Conservation (phyloP, 2,797 vertebrate genomes). For the Pempheris klunzingeri region DNA sequence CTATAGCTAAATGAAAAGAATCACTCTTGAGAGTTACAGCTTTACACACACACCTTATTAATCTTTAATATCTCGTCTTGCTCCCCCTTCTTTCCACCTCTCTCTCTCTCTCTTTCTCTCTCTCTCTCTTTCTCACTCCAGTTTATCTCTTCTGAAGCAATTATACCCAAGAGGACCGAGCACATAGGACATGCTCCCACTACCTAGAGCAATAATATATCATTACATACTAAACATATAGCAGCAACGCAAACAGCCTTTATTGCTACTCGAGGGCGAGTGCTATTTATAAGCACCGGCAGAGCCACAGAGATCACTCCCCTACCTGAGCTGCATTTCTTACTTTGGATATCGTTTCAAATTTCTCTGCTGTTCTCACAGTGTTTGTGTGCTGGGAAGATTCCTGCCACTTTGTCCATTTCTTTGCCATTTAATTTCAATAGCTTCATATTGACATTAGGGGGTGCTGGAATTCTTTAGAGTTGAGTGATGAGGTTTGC, state of each 20-base stretch:
- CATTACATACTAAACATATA: conserved; percentile 82
- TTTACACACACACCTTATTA: conserved; percentile 75
- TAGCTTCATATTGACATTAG: conserved; percentile 82
- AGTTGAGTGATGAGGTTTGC: conserved; percentile 59
- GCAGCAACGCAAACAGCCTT: conserved; percentile 80
- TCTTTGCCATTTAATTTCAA: conserved; percentile 51
- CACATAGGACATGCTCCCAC: conserved; percentile 77
- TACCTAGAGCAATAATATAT: conserved; percentile 83
- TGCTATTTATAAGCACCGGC: conserved; percentile 73
- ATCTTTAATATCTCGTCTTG: conserved; percentile 78
- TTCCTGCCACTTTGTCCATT: conserved; percentile 47
- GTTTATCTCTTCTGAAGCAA: conserved; percentile 79
- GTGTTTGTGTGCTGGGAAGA: conserved; percentile 20
- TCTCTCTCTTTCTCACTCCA: conserved; percentile 34
- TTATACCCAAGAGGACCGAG: conserved; percentile 78
- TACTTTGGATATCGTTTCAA: conserved; percentile 28
- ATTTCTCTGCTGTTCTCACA: conserved; percentile 22
- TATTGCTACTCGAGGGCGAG: conserved; percentile 84
- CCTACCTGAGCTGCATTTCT: conserved; percentile 63
- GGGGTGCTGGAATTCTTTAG: conserved; percentile 88
- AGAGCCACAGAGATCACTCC: conserved; percentile 53
- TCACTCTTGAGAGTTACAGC: conserved; percentile 73
- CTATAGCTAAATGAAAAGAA: conserved; percentile 77
- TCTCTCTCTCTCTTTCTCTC: conserved; percentile 12
- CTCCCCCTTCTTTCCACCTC: conserved; percentile 27